Percentiles rank a stretch among this genome's conserved stretches.
phyloP scores from a whole-genome alignment of 2,888 invertebrate species.

The Orthosia gothica region DNA sequence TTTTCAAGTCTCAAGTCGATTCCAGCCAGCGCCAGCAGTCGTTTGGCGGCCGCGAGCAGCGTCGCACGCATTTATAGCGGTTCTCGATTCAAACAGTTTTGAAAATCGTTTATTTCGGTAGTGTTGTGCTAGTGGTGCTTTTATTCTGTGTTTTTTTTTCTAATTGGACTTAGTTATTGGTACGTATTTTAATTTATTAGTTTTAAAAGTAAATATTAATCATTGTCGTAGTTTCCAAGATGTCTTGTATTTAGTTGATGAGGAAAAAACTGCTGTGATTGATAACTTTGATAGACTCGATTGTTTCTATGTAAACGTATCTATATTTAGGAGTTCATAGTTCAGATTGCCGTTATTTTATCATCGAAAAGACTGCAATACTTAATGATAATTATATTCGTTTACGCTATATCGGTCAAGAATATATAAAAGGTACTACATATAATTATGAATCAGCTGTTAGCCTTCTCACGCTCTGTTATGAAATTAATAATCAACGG shows the following conservation, averaged over 20 bases:
- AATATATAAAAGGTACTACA: constrained; percentile 4
- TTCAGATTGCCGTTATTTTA: constrained; percentile 1
- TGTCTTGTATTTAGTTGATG: constrained; percentile 39
- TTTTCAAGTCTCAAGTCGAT: constrained; percentile 14
- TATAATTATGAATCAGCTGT: constrained; percentile 41
- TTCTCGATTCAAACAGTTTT: constrained; percentile 30
- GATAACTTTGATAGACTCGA: constrained; percentile 43
- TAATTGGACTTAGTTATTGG: constrained; percentile 41
- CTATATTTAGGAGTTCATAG: constrained; percentile 32
- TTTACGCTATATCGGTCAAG: constrained; percentile 38
- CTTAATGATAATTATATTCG: constrained; percentile 2
- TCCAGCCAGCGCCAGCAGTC: constrained; percentile 44
- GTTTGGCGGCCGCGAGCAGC: constrained; percentile 37
- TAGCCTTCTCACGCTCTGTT: constrained; percentile 32
- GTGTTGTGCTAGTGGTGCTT: constrained; percentile 59
- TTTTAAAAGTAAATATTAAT: neutral
- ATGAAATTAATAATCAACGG: constrained; percentile 26
- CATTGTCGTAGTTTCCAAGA: neutral
- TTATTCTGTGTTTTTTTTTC: constrained; percentile 25
- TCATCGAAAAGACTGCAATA: neutral
- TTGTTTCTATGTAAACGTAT: constrained; percentile 13
- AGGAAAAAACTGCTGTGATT: constrained; percentile 49
- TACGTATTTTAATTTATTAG: constrained; percentile 26
- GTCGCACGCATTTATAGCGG: constrained; percentile 39
- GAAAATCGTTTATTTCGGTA: constrained; percentile 36